Base-by-base conservation (phyloP, 2,888 invertebrate genomes). In the Nomada lathburiana region DNA sequence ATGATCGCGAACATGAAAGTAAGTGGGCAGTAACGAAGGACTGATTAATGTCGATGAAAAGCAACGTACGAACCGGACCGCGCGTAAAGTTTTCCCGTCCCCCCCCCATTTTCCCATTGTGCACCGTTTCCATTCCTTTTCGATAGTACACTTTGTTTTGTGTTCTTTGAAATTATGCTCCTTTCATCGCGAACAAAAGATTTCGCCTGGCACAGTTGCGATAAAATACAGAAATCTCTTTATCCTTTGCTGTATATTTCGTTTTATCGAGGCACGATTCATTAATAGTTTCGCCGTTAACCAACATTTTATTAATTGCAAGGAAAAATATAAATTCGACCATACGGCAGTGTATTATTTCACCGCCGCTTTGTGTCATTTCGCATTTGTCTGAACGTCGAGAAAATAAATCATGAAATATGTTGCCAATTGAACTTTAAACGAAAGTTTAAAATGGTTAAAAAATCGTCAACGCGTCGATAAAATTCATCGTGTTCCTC, bases 1-100 rank as follows among this genome's bases (percentile, higher is more conserved):
- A 72, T 68, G 72, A 80, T 72, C 47, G 47, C 36, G 29, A 18
- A 36, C 63, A 72, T 26, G 67, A 68, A 72, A 78, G 44, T 60
- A 44, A 67, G 67, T 63, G 68, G 71, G 2, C 52, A 50, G 57
- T 71, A 62, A 80, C 78, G 68, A 72, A 52, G 63, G 23, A 57
- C n/a, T 68, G 63, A 79, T 50, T 68, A 73, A 73, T 36, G 23
- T 7, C 52, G 62, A 63, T 68, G 44, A 72, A 67, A 57, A 26
- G 16, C 52, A 62, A 78, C 52, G 18, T 3, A 67, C 44, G 44
- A 50, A 78, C 65, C 18, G 62, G 18, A 16, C 29, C 20, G 4
- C 5, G n/a, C 44, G 42, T 47, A 68, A 62, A 68, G 36, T 23
- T 68, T 74, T 59, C 57, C 16, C 26, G 20, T 18, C 20, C 18